Percentiles rank a stretch among this genome's conserved stretches.
Evolutionary conservation across 1,140 invertebrate species (phyloP).

Genomic region (Sesamia nonagrioides): DNA sequence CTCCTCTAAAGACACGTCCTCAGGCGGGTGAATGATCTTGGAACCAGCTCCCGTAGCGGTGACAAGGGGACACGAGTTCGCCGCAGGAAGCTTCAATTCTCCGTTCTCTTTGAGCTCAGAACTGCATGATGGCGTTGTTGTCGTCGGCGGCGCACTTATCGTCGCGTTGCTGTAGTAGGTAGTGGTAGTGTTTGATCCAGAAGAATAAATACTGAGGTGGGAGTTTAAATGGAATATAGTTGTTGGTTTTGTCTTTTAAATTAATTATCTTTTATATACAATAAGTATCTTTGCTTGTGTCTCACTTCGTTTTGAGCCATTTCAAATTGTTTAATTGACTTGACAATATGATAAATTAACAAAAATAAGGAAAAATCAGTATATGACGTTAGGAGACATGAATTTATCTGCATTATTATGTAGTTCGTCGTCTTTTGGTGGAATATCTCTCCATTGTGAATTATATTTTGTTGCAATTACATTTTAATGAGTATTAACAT

Average conservation of each 20-base stretch:
- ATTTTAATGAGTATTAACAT: too few species aligned
- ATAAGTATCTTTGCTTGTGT: too few species aligned
- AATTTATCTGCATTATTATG: not conserved
- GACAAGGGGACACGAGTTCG: slow-evolving; percentile 92
- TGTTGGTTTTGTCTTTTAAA: not conserved
- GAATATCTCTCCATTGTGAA: too few species aligned
- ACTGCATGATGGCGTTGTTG: slow-evolving; percentile 75
- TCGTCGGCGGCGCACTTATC: slow-evolving; percentile 91
- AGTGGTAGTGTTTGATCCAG: slow-evolving; percentile 17
- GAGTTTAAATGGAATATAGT: not conserved
- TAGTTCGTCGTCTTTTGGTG: too few species aligned
- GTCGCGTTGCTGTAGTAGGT: slow-evolving; percentile 88
- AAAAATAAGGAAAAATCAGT: too few species aligned
- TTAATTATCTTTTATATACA: not conserved
- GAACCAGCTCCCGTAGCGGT: slow-evolving; percentile 94
- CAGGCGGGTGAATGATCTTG: slow-evolving; percentile 97
- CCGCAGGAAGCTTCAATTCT: slow-evolving; percentile 79
- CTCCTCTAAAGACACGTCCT: slow-evolving; percentile 97
- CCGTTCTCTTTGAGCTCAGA: slow-evolving; percentile 78
- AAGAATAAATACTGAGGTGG: slow-evolving; percentile 12
- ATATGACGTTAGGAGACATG: not conserved
- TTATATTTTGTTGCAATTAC: too few species aligned
- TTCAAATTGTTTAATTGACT: too few species aligned
- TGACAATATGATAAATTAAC: too few species aligned
- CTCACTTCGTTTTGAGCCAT: too few species aligned